Evolutionary conservation across 2,888 invertebrate species (phyloP), one percentile per base, ranked within the genome.

Genomic region (Latheticus oryzae): DNA sequence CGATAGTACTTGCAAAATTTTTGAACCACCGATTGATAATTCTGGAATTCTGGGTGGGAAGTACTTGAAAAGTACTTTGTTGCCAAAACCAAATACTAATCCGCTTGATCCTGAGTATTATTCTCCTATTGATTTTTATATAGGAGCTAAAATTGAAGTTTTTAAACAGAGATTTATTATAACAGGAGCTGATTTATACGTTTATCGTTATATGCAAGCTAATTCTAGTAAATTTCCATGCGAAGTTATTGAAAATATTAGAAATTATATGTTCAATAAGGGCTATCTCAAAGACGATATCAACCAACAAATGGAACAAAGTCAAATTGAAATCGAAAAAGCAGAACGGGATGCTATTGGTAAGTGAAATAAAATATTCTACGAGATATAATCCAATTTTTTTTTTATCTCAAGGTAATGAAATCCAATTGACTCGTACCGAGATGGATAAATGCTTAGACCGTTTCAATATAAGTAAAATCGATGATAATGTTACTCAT

Each of bases 31-130:
- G 1, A 84, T 86, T 8, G 79, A 83, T 15, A 92, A 91, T 78
- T 90, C 90, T 0, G 94, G 94, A 30, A 87, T 90, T 61, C 73
- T 81, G 8, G 91, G 88, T 43, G 93, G 93, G 0, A 85, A 85
- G 72, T 95, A 93, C 78, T 79, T 94, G 35, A 84, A 85, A 62
- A 74, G 87, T 23, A 86, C 83, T 67, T 79, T 84, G 9, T 73
- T 94, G 16, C 83, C 86, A 8, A 90, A 90, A 61, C 90, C 91
- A 0, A 85, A 85, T 0, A 84, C 85, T 0, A 83, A 85, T 63
- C 85, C 85, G 1, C 85, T 89, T 68, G 84, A 88, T 69, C 91
- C 91, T 0, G 82, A 84, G 1, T 92, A 88, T 74, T 93, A 88
- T 69, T 88, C 88, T 0, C 90, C 93, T 0, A 85, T 85, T 19